Conservation (phyloP, 2,797 vertebrate genomes). For the Rousettus madagascariensis region DNA sequence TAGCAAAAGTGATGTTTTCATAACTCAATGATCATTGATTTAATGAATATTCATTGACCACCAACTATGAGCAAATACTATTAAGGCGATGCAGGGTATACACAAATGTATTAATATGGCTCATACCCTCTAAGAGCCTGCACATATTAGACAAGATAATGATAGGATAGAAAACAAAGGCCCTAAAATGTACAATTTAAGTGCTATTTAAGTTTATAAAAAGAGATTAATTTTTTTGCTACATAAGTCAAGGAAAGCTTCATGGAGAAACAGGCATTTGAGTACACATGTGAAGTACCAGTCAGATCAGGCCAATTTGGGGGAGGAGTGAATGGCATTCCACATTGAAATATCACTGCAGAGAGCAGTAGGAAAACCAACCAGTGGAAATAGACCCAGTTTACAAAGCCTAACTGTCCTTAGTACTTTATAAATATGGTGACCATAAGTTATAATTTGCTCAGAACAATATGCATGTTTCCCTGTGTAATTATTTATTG, state of each 20-base stretch:
- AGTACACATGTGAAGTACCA: not conserved
- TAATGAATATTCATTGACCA: conserved; percentile 41
- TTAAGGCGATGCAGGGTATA: not conserved
- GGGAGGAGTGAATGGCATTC: not conserved
- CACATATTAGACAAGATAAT: not conserved
- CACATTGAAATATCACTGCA: not conserved
- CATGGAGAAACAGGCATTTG: not conserved
- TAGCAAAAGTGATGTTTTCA: conserved; percentile 20
- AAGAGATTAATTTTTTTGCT: not conserved
- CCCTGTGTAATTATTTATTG: not conserved
- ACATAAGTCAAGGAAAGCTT: not conserved
- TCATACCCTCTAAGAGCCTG: not conserved
- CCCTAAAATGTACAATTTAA: not conserved
- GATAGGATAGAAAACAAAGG: not conserved
- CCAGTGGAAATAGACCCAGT: not conserved
- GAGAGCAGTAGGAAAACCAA: not conserved
- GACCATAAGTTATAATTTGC: not conserved
- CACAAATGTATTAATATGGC: not conserved
- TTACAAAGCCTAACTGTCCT: not conserved
- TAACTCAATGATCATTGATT: not conserved
- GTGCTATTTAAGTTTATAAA: not conserved
- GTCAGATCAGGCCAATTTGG: not conserved
- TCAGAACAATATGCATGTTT: not conserved
- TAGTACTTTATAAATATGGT: not conserved
- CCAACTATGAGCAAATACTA: not conserved